phyloP scores from a whole-genome alignment of 2,888 invertebrate species.

The Antheraea yamamai region DNA sequence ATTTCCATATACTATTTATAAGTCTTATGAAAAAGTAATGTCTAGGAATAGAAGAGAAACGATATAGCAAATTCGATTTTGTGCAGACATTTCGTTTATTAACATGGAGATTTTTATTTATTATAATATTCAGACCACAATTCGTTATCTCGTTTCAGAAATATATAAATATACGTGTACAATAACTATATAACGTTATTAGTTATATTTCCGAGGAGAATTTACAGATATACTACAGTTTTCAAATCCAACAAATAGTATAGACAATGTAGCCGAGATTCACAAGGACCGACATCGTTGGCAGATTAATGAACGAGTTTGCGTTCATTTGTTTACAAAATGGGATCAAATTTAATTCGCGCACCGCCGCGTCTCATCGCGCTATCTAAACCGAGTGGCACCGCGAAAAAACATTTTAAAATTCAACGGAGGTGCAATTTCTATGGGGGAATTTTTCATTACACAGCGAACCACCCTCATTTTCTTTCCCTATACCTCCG shows the following conservation, averaged over 20 bases:
- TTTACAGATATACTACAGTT: not conserved
- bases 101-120: not conserved
- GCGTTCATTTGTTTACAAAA: slow-evolving; percentile 14
- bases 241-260: not conserved
- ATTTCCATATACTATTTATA: no score
- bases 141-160: not conserved
- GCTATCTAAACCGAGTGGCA: slow-evolving; percentile 9
- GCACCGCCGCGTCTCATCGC: not conserved
- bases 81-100: not conserved
- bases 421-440: slow-evolving; percentile 29
- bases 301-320: slow-evolving; percentile 11
- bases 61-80: not conserved
- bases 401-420: slow-evolving; percentile 18
- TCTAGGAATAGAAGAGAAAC: not conserved
- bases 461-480: slow-evolving; percentile 52
- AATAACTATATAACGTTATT: not conserved
- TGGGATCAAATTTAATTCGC: slow-evolving; percentile 16
- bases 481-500: slow-evolving; percentile 43
- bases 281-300: not conserved
- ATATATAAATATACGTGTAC: not conserved
- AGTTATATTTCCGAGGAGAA: not conserved
- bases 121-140: not conserved
- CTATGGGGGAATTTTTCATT: slow-evolving; percentile 64
- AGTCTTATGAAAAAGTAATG: no score
- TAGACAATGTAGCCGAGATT: not conserved